Evolutionary conservation across 2,888 invertebrate genomes (phyloP).

Genomic region (Drosophila borborema): DNA sequence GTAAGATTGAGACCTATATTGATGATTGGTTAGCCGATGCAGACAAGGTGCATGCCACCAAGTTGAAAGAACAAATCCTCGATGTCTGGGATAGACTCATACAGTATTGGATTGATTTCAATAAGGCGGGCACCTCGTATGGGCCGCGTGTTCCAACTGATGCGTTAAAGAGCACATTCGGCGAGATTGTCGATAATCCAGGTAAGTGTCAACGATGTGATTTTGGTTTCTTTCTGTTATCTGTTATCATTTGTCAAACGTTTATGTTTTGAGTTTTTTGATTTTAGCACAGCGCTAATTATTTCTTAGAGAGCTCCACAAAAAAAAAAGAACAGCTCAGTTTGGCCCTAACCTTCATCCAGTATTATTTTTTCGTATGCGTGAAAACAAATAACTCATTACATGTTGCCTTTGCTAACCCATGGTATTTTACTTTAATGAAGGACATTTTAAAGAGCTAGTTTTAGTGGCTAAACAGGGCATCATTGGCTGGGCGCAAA

Average conservation of each 20-base stretch:
- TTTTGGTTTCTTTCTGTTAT: constrained; percentile 2
- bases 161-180: constrained; percentile 90
- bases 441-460: constrained; percentile 86
- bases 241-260: constrained; percentile 42
- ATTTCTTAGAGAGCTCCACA: constrained; percentile 1
- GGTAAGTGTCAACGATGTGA: constrained; percentile 86
- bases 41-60: constrained; percentile 91
- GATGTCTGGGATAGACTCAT: constrained; percentile 97
- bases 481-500: constrained; percentile 92
- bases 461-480: constrained; percentile 86
- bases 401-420: constrained; percentile 82
- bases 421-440: constrained; percentile 82
- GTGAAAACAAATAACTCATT: constrained; percentile 71
- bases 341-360: constrained; percentile 45
- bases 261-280: constrained; percentile 45
- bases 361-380: constrained; percentile 44
- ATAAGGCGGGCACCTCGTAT: constrained; percentile 85
- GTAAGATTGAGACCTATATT: constrained; percentile 95
- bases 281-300: constrained; percentile 14
- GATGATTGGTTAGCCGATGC: constrained; percentile 92
- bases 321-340: constrained; percentile 5
- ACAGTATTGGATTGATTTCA: constrained; percentile 94
- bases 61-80: constrained; percentile 94
- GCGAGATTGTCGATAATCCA: constrained; percentile 90
- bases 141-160: constrained; percentile 91